phyloP scores from a whole-genome alignment of 2,888 invertebrate genomes.

The Lepidochrysops patricia region DNA sequence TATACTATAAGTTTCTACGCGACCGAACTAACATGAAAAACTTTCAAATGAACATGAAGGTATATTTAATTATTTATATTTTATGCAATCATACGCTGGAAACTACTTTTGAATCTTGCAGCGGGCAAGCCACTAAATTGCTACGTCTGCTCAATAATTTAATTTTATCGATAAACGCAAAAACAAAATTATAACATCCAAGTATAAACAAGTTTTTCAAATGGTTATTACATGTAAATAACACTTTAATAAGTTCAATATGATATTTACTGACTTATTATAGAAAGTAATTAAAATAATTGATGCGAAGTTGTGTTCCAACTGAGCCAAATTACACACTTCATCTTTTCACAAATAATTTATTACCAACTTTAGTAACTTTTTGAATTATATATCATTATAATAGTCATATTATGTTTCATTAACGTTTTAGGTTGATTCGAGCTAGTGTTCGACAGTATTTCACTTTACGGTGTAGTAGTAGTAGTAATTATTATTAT shows the following conservation, averaged over 20 bases:
- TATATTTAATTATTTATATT: too few relatives aligned
- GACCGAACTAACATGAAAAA: too few relatives aligned
- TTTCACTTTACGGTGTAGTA: too few relatives aligned
- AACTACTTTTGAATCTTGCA: background rate
- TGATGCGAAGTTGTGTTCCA: conserved; percentile 6
- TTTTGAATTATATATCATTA: background rate
- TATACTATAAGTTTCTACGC: too few relatives aligned
- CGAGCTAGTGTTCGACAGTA: too few relatives aligned
- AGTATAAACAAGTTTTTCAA: conserved; percentile 11
- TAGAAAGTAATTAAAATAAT: conserved; percentile 11
- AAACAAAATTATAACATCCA: conserved; percentile 14
- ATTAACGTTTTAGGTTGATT: too few relatives aligned
- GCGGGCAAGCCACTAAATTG: background rate
- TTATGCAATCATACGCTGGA: too few relatives aligned
- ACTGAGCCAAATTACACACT: background rate
- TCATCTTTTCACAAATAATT: background rate
- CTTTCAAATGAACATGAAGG: too few relatives aligned
- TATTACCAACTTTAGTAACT: background rate
- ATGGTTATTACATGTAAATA: conserved; percentile 15
- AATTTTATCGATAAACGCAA: conserved; percentile 12
- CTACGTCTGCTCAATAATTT: background rate
- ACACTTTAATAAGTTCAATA: conserved; percentile 14
- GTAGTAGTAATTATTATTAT: too few relatives aligned
- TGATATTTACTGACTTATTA: conserved; percentile 15
- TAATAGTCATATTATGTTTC: background rate